phyloP scores from a whole-genome alignment of 2,797 vertebrate species.

The Kryptolebias ocellatus region DNA sequence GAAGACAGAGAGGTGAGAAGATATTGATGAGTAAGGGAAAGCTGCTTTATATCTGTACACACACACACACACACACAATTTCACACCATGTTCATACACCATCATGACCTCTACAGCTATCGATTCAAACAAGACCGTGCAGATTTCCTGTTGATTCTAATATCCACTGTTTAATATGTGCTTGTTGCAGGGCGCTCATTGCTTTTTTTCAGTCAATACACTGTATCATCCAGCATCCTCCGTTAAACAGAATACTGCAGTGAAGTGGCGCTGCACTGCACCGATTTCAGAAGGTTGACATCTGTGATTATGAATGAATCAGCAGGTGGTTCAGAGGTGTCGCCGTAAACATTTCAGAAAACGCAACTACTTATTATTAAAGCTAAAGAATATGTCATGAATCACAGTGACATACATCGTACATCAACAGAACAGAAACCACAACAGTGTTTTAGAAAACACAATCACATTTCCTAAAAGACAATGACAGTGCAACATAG shows the following conservation, averaged over 20 bases:
- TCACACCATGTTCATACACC: constrained; percentile 34
- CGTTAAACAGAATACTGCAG: neutral
- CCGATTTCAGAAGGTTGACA: neutral
- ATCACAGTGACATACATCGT: neutral
- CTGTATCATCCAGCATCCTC: constrained; percentile 19
- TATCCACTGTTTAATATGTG: constrained; percentile 48
- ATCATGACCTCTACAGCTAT: constrained; percentile 63
- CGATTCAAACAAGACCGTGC: constrained; percentile 46
- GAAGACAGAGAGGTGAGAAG: constrained; percentile 59
- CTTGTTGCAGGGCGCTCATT: constrained; percentile 48
- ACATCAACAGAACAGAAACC: neutral
- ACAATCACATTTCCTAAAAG: neutral
- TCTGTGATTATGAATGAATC: constrained; percentile 4
- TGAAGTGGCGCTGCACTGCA: neutral
- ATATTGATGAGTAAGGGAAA: constrained; percentile 59
- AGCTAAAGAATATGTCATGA: neutral
- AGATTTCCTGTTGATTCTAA: constrained; percentile 47
- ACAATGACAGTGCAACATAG: neutral
- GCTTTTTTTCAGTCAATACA: constrained; percentile 33
- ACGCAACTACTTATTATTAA: too few relatives aligned
- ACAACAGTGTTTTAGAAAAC: neutral
- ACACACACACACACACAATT: constrained; percentile 21
- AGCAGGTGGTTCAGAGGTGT: neutral
- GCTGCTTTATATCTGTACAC: constrained; percentile 15
- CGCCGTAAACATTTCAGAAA: neutral